These are phyloP conservation scores for Heliconius ismenius DNA, from an alignment of 2,888 invertebrate genomes.

Conservation along the genomic window DNA sequence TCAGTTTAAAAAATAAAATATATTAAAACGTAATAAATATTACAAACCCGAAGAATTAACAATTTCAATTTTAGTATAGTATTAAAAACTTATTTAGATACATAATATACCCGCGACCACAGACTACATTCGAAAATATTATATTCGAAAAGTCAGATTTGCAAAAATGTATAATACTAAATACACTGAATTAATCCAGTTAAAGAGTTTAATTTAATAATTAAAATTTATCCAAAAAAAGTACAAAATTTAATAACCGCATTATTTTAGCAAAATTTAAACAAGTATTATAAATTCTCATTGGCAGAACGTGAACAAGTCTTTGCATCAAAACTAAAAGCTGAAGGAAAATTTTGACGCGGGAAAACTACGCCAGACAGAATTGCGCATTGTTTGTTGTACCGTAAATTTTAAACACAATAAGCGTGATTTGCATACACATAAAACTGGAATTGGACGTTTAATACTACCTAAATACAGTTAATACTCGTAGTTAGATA, in stretches of 20 bases:
- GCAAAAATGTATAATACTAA: too few relatives aligned
- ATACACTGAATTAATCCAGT: too few relatives aligned
- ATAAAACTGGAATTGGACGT: conserved; percentile 3
- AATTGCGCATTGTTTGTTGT: conserved; percentile 12
- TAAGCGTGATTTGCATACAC: conserved; percentile 14
- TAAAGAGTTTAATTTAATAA: too few relatives aligned
- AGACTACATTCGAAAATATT: too few relatives aligned
- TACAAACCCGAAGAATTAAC: too few relatives aligned
- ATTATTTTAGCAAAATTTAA: background rate
- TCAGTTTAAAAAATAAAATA: too few relatives aligned
- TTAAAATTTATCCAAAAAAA: background rate
- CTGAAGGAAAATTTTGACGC: conserved; percentile 14
- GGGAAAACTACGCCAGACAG: conserved; percentile 3
- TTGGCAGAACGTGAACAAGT: conserved; percentile 8
- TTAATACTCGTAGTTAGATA: background rate
- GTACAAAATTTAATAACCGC: background rate
- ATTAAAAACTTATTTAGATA: too few relatives aligned
- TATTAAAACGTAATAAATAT: too few relatives aligned
- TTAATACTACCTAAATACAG: background rate
- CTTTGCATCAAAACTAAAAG: conserved; percentile 17
- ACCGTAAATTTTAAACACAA: conserved; percentile 10
- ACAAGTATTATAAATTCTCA: background rate
- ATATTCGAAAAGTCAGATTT: too few relatives aligned
- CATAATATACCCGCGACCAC: too few relatives aligned
- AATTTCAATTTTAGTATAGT: too few relatives aligned